Percentiles rank a stretch among this genome's conserved stretches.
Evolutionary conservation across 1,140 invertebrate species (phyloP).

Genomic region (Mya arenaria): DNA sequence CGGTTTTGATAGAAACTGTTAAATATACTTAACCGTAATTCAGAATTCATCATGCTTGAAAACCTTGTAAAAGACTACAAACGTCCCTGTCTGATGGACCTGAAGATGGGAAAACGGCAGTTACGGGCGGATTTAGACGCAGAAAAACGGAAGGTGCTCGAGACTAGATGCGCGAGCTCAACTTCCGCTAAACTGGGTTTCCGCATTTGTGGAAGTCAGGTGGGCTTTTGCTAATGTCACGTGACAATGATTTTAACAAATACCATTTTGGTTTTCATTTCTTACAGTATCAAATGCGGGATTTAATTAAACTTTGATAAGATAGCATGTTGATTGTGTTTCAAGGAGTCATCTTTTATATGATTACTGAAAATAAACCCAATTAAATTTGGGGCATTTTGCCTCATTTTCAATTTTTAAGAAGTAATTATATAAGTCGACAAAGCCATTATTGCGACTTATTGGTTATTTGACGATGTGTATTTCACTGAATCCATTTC

Average conservation of each 20-base stretch:
- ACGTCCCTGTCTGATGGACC: constrained; percentile 87
- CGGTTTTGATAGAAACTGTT: background rate
- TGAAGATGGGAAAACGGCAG: constrained; percentile 97
- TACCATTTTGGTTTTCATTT: background rate
- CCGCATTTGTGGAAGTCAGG: constrained; percentile 93
- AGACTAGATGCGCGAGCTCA: constrained; percentile 93
- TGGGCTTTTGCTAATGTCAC: constrained; percentile 66
- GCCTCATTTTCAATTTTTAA: too few relatives aligned
- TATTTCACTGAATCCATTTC: too few relatives aligned
- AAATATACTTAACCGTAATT: constrained; percentile 69
- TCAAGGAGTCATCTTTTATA: background rate
- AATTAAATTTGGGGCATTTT: too few relatives aligned
- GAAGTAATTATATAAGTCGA: too few relatives aligned
- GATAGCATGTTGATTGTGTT: background rate
- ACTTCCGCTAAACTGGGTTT: constrained; percentile 93
- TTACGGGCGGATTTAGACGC: constrained; percentile 95
- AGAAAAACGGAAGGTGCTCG: constrained; percentile 93
- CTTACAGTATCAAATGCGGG: too few relatives aligned
- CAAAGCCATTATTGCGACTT: too few relatives aligned
- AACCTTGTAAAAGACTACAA: constrained; percentile 93
- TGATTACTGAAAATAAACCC: too few relatives aligned
- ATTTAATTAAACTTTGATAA: background rate
- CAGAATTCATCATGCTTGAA: constrained; percentile 91
- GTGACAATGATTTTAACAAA: background rate
- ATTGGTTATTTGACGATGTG: too few relatives aligned